phyloP scores from a whole-genome alignment of 2,113 vertebrate genomes.

The Hypomesus transpacificus region DNA sequence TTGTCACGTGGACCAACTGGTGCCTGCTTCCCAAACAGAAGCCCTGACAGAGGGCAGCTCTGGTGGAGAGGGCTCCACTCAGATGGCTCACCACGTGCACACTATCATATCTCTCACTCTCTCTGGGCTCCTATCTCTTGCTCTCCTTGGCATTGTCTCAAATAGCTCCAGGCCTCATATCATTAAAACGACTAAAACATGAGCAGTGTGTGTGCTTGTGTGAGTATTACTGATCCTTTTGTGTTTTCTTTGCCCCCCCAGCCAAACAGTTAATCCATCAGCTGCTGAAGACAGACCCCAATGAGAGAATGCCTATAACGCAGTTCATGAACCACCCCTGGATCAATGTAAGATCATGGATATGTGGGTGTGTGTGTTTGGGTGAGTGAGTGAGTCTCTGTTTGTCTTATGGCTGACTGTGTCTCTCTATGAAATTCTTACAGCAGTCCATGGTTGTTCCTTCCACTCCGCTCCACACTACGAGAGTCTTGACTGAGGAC shows the following conservation, averaged over 20 bases:
- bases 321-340: slow-evolving; percentile 97
- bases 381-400: background rate
- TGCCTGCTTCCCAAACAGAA: background rate
- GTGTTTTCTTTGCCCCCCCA: slow-evolving; percentile 49
- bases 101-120: background rate
- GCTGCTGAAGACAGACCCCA: slow-evolving; percentile 94
- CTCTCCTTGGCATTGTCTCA: background rate
- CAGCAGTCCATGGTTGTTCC: slow-evolving; percentile 93
- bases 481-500: slow-evolving; percentile 91
- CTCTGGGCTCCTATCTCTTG: background rate
- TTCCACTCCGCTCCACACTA: slow-evolving; percentile 92
- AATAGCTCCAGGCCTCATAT: background rate
- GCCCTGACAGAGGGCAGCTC: background rate
- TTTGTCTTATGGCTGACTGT: background rate
- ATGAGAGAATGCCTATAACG: slow-evolving; percentile 90
- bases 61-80: background rate
- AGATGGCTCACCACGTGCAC: background rate
- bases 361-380: slow-evolving; percentile 1
- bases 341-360: slow-evolving; percentile 85
- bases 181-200: background rate
- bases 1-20: background rate
- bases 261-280: slow-evolving; percentile 92
- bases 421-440: slow-evolving; percentile 13
- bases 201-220: background rate
- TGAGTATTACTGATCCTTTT: slow-evolving; percentile 8